Evolutionary conservation across 2,888 invertebrate genomes (phyloP).

Genomic region (Oeneis ivallda): DNA sequence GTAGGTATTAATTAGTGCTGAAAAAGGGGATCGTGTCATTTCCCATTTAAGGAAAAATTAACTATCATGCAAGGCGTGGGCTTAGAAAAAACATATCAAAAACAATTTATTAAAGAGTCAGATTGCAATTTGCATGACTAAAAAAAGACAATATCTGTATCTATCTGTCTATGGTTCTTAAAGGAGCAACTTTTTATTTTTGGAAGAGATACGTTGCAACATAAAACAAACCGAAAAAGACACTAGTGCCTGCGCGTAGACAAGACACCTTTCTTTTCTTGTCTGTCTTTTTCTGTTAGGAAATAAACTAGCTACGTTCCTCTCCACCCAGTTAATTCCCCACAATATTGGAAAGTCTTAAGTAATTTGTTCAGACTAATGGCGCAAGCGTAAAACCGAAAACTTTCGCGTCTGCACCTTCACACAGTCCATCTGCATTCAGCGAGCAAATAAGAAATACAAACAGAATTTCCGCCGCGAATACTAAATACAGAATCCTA

Average conservation of each 20-base stretch:
- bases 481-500: slow-evolving; percentile 23
- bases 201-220: background rate
- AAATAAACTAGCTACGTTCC: background rate
- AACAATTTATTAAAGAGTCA: background rate
- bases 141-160: background rate
- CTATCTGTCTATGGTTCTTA: background rate
- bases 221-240: background rate
- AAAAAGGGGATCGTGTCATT: background rate
- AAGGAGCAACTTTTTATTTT: background rate
- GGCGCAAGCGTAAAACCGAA: slow-evolving; percentile 29
- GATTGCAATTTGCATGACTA: background rate
- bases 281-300: background rate
- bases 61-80: background rate
- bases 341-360: background rate
- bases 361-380: slow-evolving; percentile 33
- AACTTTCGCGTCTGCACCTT: slow-evolving; percentile 28
- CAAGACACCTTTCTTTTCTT: too few species aligned
- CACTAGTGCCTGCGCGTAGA: background rate
- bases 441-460: slow-evolving; percentile 17
- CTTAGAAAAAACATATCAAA: background rate
- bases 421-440: slow-evolving; percentile 28
- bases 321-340: background rate
- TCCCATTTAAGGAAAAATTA: background rate
- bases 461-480: slow-evolving; percentile 14
- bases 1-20: background rate